Percentiles rank a stretch among this genome's conserved stretches.
Conservation (phyloP, 1,140 invertebrate genomes). For the Drosophila tropicalis region DNA sequence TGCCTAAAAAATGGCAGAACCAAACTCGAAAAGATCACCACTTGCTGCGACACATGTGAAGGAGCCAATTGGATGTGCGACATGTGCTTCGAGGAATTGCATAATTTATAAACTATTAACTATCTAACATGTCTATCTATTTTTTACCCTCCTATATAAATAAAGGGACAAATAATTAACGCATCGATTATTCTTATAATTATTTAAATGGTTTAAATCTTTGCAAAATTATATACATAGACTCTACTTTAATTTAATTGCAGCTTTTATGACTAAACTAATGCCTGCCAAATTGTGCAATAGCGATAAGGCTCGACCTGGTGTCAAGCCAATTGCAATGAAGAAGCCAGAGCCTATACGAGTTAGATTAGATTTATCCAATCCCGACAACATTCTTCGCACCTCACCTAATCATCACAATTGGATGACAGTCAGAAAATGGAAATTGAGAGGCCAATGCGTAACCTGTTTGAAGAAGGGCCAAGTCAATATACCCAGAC, state of each 20-base stretch:
- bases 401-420: constrained; percentile 14
- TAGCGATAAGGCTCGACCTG: no score
- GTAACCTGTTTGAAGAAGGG: constrained; percentile 13
- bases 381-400: neutral
- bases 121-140: neutral
- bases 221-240: no score
- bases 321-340: no score
- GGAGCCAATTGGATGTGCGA: constrained; percentile 76
- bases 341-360: neutral
- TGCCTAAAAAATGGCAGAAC: constrained; percentile 55
- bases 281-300: no score
- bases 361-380: neutral
- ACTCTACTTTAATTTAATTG: no score
- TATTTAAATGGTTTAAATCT: neutral
- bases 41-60: constrained; percentile 68
- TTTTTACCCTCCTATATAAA: neutral
- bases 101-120: neutral
- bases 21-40: constrained; percentile 46
- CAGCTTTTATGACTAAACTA: no score
- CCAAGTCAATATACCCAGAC: neutral
- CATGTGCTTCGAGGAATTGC: constrained; percentile 59
- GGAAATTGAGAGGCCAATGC: neutral
- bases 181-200: neutral
- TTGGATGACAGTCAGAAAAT: constrained; percentile 1
- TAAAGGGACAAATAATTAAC: neutral